A percentile compares a stretch with the other conserved stretches of the same genome.
Conservation (phyloP, 2,888 invertebrate species). For the Pycnomerus fuliginosus region DNA sequence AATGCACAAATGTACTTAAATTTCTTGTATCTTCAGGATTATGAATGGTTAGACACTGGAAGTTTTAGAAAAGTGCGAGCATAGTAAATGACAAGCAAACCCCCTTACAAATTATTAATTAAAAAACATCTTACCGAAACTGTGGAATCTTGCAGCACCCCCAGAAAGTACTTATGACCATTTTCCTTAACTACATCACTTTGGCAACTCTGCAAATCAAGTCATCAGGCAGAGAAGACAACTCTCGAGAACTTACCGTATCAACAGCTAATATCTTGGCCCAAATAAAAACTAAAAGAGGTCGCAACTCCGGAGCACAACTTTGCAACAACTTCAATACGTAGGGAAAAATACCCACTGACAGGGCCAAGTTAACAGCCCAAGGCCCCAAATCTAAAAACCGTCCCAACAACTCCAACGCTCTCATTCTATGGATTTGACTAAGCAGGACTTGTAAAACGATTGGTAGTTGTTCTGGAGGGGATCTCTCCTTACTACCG, state of each 20-base stretch:
- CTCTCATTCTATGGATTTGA: conserved; percentile 88
- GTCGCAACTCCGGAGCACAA: conserved; percentile 86
- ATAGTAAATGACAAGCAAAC: too few species aligned
- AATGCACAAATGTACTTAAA: too few species aligned
- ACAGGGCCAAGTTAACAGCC: conserved; percentile 94
- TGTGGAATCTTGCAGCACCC: conserved; percentile 83
- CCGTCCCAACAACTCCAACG: conserved; percentile 87
- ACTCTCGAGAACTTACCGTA: conserved; percentile 63
- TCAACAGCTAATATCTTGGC: conserved; percentile 98
- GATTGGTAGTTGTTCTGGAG: conserved; percentile 96
- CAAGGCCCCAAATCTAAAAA: conserved; percentile 95
- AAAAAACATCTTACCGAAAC: conserved; percentile 65
- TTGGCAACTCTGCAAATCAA: conserved; percentile 89
- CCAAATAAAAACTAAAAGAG: conserved; percentile 97
- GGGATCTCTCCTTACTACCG: conserved; percentile 72
- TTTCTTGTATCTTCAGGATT: too few species aligned
- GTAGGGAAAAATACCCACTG: conserved; percentile 98
- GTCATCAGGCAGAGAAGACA: conserved; percentile 4
- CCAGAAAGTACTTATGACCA: conserved; percentile 92
- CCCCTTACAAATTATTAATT: conserved; percentile 5
- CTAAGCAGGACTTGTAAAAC: conserved; percentile 83
- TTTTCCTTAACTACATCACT: conserved; percentile 90
- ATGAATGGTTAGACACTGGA: too few species aligned
- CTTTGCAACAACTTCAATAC: conserved; percentile 96
- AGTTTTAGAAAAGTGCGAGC: too few species aligned